Conservation (phyloP, 2,113 vertebrate genomes). For the Melospiza georgiana region DNA sequence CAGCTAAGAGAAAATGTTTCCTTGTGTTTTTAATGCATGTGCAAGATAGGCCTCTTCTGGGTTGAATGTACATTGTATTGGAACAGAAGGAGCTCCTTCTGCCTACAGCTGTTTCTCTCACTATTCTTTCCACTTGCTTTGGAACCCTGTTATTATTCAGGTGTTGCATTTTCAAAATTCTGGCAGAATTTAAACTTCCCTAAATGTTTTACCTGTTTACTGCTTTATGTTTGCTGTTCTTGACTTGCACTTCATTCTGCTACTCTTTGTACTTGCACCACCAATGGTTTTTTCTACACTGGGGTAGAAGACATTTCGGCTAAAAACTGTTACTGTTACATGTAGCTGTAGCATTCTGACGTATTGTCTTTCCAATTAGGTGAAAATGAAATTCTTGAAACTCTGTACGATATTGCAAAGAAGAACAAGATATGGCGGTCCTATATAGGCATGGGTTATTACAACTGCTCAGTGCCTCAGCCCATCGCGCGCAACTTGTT, state of each 20-base stretch:
- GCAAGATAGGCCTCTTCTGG: background rate
- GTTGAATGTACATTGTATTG: background rate
- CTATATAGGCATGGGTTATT: constrained; percentile 98
- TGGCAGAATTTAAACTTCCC: background rate
- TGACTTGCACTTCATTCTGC: background rate
- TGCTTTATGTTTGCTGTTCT: background rate
- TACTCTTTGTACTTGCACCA: background rate
- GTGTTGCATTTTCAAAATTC: background rate
- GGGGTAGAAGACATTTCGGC: background rate
- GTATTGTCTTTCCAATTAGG: constrained; percentile 75
- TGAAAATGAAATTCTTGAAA: constrained; percentile 93
- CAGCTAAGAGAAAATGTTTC: background rate
- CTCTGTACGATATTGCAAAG: constrained; percentile 86
- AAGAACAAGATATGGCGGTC: constrained; percentile 95
- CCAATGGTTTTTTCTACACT: background rate
- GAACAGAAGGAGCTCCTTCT: background rate
- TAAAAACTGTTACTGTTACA: background rate
- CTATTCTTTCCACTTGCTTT: background rate
- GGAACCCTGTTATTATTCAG: background rate
- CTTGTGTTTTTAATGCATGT: background rate
- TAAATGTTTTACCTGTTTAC: background rate
- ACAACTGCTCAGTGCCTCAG: constrained; percentile 91
- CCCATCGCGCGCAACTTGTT: constrained; percentile 90
- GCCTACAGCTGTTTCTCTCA: background rate
- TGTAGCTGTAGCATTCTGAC: background rate